A percentile compares a stretch with the other conserved stretches of the same genome.
Evolutionary conservation across 2,888 invertebrate species (phyloP).

Genomic region (Neocrepidodera transversa): DNA sequence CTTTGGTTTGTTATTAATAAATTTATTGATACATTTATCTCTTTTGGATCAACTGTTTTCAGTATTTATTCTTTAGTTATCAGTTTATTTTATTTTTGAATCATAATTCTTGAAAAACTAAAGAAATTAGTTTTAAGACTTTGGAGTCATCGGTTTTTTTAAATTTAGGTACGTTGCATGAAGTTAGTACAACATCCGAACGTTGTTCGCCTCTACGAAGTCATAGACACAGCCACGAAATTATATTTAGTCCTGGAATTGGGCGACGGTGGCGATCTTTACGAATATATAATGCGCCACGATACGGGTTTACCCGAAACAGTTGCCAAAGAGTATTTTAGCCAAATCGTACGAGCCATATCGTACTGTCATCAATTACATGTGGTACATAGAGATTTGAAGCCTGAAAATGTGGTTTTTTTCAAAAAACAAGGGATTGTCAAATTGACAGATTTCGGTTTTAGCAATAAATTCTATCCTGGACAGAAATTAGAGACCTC

Average conservation of each 20-base stretch:
- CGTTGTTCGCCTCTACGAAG: conserved; percentile 97
- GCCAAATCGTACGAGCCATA: conserved; percentile 96
- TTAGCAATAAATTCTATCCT: conserved; percentile 94
- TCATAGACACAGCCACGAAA: conserved; percentile 99
- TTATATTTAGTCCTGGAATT: conserved; percentile 95
- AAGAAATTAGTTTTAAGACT: too few species aligned
- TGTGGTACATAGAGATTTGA: conserved; percentile 90
- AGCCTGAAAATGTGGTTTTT: conserved; percentile 99
- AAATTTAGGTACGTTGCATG: conserved; percentile 94
- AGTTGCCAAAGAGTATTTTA: conserved; percentile 90
- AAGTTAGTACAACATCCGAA: conserved; percentile 99
- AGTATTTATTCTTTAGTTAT: too few species aligned
- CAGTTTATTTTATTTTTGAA: too few species aligned
- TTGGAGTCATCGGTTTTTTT: too few species aligned
- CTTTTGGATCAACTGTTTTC: too few species aligned
- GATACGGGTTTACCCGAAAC: conserved; percentile 86
- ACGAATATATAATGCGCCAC: conserved; percentile 97
- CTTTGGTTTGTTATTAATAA: too few species aligned
- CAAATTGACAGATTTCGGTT: conserved; percentile 98
- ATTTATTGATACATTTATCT: too few species aligned
- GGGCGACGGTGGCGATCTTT: conserved; percentile 98
- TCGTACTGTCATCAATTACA: conserved; percentile 96
- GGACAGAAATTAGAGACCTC: conserved; percentile 97
- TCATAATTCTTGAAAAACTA: too few species aligned
- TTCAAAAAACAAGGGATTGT: conserved; percentile 97